Conservation (phyloP, 2,888 invertebrate species). For the Troides oblongomaculatus region DNA sequence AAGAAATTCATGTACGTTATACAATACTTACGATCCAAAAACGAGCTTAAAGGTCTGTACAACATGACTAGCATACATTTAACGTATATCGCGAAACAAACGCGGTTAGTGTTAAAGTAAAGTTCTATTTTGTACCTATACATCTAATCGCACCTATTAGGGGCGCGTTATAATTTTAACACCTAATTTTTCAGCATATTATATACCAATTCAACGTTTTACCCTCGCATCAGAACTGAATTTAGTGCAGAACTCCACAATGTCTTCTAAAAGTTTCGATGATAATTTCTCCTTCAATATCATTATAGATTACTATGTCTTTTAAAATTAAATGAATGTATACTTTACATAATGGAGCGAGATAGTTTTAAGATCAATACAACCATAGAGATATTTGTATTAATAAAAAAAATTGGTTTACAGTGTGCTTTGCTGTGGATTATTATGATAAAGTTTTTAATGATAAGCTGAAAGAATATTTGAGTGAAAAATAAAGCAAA, state of each 20-base stretch:
- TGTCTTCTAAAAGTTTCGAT: background rate
- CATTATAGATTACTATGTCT: background rate
- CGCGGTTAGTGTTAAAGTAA: constrained; percentile 52
- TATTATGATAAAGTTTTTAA: background rate
- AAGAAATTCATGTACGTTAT: constrained; percentile 58
- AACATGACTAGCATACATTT: constrained; percentile 72
- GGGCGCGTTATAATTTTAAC: constrained; percentile 20
- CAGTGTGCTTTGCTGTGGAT: background rate
- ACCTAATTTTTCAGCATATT: constrained; percentile 7
- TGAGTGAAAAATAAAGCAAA: background rate
- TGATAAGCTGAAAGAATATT: background rate
- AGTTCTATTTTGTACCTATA: constrained; percentile 68
- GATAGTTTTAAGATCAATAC: background rate
- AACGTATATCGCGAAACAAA: constrained; percentile 56
- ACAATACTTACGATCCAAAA: constrained; percentile 49
- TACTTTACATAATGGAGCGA: background rate
- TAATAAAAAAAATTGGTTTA: background rate
- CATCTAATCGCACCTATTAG: constrained; percentile 40
- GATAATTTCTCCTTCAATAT: background rate
- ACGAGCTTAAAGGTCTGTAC: constrained; percentile 67
- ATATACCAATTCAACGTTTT: background rate
- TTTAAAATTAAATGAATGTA: background rate
- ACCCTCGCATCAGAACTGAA: background rate
- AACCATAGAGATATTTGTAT: background rate
- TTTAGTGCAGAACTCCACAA: background rate